Evolutionary conservation across 2,888 invertebrate genomes (phyloP), one percentile per base, ranked within the genome.

Genomic region (Heliconius sara): DNA sequence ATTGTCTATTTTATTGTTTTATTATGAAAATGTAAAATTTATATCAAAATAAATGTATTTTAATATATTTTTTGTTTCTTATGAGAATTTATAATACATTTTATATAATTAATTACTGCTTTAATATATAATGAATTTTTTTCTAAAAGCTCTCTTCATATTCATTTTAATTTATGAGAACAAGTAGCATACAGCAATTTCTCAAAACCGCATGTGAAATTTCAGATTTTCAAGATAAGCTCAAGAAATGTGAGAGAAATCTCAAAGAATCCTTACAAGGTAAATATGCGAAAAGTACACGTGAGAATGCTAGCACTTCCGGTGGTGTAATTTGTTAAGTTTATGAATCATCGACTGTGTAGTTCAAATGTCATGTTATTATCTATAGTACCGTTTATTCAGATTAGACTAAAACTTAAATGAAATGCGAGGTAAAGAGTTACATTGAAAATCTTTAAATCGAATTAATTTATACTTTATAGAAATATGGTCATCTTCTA

Each of bases 251-350:
- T 77, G 78, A 79, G 79, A 78, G 78, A 82, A 80, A 80, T 79
- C 76, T 73, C 76, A 67, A 67, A 63, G 84, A 82, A 83, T 81
- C 83, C 83, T 83, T 83, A 82, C 78, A 73, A 79, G 71, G 77
- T 80, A 79, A 84, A 83, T 76, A 83, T 83, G 83, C 80, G 85
- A 83, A 85, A 83, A 82, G 83, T 85, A 83, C 90, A 91, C 89
- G 87, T 90, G 91, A 88, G 91, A 89, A 91, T 91, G 88, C 81
- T 81, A 79, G 66, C 82, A 81, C 86, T 89, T 90, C 91, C 89
- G 88, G 83, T 79, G 72, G 73, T 76, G 78, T 66, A 79, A 81
- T 80, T 80, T 66, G 63, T 76, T 78, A 68, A 63, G 71, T 70
- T 66, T 73, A 68, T 79, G 67, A 78, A 34, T 73, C 78, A 72